Conservation (phyloP, 2,113 vertebrate genomes). For the Lamprotornis superbus region DNA sequence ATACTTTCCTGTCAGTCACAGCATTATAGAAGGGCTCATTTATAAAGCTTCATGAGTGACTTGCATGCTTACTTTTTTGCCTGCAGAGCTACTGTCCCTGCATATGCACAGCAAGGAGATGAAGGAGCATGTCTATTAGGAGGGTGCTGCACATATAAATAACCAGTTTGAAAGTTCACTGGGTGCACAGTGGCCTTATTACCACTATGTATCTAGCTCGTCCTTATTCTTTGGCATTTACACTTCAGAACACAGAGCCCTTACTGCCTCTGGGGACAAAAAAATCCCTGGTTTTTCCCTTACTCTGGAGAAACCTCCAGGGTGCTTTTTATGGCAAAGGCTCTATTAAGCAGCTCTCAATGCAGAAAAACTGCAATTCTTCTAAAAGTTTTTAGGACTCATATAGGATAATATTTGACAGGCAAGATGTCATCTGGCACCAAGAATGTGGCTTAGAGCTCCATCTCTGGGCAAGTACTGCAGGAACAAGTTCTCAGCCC, state of each 20-base stretch:
- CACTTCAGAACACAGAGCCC: background rate
- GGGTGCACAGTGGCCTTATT: background rate
- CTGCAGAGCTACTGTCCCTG: background rate
- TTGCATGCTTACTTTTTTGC: background rate
- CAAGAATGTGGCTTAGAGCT: background rate
- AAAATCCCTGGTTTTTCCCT: background rate
- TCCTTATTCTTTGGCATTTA: constrained; percentile 1
- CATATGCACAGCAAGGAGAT: background rate
- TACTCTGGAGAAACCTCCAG: background rate
- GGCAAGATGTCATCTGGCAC: background rate
- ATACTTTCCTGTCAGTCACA: background rate
- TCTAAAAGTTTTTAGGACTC: background rate
- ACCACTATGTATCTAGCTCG: background rate
- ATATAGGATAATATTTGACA: background rate
- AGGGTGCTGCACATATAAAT: background rate
- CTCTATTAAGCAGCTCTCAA: background rate
- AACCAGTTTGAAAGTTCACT: background rate
- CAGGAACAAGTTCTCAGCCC: background rate
- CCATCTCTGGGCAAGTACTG: background rate
- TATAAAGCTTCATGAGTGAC: background rate
- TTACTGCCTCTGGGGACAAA: background rate
- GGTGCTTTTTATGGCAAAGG: background rate
- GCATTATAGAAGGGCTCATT: background rate
- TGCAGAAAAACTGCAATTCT: background rate
- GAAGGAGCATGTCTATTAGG: background rate